Evolutionary conservation across 2,113 vertebrate genomes (phyloP).

Genomic region (Hymenochirus boettgeri): DNA sequence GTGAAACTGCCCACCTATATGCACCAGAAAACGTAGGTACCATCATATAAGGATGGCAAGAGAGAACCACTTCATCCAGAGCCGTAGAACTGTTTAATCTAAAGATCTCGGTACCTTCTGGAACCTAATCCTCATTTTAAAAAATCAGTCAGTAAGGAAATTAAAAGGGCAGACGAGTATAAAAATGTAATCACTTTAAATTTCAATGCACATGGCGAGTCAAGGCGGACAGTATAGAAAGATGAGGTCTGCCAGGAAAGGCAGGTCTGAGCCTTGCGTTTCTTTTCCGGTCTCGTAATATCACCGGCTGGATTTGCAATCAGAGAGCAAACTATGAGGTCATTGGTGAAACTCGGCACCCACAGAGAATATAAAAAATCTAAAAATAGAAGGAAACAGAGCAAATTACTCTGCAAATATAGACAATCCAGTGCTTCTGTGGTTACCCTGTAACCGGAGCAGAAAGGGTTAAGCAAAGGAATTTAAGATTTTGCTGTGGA

Average conservation of each 20-base stretch:
- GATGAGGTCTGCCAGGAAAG: not conserved
- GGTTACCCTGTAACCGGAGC: too few relatives aligned
- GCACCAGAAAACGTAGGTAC: too few relatives aligned
- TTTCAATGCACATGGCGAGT: not conserved
- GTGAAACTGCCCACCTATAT: too few relatives aligned
- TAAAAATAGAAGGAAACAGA: not conserved
- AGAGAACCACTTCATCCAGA: too few relatives aligned
- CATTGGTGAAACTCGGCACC: not conserved
- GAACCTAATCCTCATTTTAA: conserved; percentile 2
- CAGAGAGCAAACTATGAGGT: conserved; percentile 5
- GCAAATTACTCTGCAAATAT: not conserved
- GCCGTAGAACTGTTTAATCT: too few relatives aligned
- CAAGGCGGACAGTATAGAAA: not conserved
- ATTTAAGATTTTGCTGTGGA: too few relatives aligned
- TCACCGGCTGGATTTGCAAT: conserved; percentile 23
- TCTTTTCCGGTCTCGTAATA: conserved; percentile 4
- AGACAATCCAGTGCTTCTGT: too few relatives aligned
- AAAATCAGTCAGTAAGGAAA: not conserved
- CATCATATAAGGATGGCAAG: too few relatives aligned
- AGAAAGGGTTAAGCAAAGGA: too few relatives aligned
- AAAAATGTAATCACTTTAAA: not conserved
- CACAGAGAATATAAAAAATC: not conserved
- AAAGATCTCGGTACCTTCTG: too few relatives aligned
- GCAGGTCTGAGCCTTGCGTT: conserved; percentile 13
- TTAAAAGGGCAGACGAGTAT: not conserved